Evolutionary conservation across 2,113 vertebrate genomes (phyloP), one percentile per base, ranked within the genome.

Genomic region (Sinocyclocheilus rhinocerous): DNA sequence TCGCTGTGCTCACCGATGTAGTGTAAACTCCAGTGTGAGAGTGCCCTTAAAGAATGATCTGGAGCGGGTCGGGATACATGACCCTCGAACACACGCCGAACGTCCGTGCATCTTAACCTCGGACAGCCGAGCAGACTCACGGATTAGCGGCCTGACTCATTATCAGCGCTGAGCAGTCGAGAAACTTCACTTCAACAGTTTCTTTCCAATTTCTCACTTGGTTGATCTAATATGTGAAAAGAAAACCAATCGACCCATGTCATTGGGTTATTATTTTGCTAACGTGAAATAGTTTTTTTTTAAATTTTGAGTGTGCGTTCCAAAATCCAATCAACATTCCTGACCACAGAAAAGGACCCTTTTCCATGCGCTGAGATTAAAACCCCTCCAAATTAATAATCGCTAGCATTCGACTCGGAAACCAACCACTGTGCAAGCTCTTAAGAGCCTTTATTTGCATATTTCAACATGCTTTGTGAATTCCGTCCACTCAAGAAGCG

Each of bases 121-220:
- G 73, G 76, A 76, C 85, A 39, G 57, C 52, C 59, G 63, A 84
- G 75, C 86, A 78, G 79, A 87, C 75, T 75, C 84, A 57, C 11
- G 88, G 90, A 90, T 91, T 91, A 91, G 42, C 86, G 36, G 15
- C 42, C 75, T 8, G 63, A 85, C 75, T 90, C 90, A 87, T 90
- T 89, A 88, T 90, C 84, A 59, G 87, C 73, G 88, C 36, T 65
- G 61, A 85, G 76, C 84, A 87, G 81, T 86, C 57, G 69, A 86
- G 80, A 88, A 86, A 85, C 75, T 59, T 59, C 85, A 89, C 83
- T 90, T 88, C 33, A 87, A 89, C 89, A 89, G 70, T 90, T 89
- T 88, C 88, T 76, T 86, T 90, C 84, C 87, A 90, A 91, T 91
- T 90, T 91, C 89, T 90, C 90, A 89, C 89, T 87, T 89, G 89